phyloP scores from a whole-genome alignment of 2,113 vertebrate species.

The Ceyx margarethae region DNA sequence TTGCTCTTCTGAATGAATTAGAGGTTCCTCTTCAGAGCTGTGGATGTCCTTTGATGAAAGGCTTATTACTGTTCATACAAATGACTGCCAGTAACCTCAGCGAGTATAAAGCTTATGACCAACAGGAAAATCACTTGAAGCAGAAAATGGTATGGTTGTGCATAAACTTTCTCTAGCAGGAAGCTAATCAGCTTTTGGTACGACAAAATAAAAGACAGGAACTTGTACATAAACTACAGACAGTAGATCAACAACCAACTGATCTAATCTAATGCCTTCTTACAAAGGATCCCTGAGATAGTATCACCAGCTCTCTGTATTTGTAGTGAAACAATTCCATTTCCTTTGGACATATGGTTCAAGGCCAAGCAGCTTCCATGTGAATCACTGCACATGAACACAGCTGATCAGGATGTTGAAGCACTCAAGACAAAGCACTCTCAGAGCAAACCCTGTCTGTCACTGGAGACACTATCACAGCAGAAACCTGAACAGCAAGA shows the following conservation, averaged over 20 bases:
- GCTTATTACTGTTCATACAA: neutral
- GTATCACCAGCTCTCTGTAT: neutral
- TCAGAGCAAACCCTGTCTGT: neutral
- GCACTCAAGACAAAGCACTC: neutral
- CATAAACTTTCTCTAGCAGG: neutral
- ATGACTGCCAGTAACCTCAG: neutral
- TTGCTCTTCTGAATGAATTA: neutral
- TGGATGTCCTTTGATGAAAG: neutral
- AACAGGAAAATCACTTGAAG: neutral
- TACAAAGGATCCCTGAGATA: neutral
- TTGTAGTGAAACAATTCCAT: neutral
- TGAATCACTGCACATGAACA: fast-evolving
- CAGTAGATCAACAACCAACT: neutral
- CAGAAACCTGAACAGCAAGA: neutral
- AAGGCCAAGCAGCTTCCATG: neutral
- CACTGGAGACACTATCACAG: neutral
- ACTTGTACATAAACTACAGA: neutral
- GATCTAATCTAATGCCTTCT: neutral
- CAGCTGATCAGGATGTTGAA: neutral
- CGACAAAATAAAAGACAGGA: neutral
- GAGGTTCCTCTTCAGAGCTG: neutral
- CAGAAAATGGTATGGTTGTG: fast-evolving
- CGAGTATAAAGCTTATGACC: neutral
- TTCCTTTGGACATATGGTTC: neutral
- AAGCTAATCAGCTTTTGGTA: neutral